Conservation (phyloP, 2,113 vertebrate species). For the Octodon degus region DNA sequence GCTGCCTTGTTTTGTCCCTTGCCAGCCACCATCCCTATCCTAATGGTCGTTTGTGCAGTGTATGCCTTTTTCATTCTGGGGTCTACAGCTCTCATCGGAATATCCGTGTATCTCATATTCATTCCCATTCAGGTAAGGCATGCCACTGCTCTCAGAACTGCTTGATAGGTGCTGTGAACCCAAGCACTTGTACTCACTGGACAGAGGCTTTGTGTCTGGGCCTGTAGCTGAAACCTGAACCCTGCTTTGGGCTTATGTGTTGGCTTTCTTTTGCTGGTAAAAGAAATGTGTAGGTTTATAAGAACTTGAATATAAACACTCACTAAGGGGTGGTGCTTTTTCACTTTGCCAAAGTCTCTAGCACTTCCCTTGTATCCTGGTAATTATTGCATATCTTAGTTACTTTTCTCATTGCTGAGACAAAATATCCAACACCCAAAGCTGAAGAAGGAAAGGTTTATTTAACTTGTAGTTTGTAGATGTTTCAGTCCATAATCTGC, state of each 20-base stretch:
- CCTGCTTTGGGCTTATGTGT: not conserved
- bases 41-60: conserved; percentile 82
- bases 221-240: not conserved
- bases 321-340: too few species aligned
- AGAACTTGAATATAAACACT: not conserved
- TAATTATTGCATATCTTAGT: not conserved
- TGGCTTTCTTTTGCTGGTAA: not conserved
- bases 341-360: not conserved
- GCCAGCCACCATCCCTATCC: conserved; percentile 81
- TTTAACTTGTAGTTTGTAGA: not conserved
- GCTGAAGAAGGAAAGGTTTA: not conserved
- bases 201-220: not conserved
- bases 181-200: rapidly evolving
- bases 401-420: not conserved
- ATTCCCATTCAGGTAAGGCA: conserved; percentile 87
- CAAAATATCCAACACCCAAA: not conserved
- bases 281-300: not conserved
- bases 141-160: too few species aligned
- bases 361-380: not conserved
- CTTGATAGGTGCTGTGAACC: not conserved
- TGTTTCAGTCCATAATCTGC: not conserved
- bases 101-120: conserved; percentile 84
- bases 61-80: conserved; percentile 88
- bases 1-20: conserved; percentile 86
- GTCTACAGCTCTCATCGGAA: conserved; percentile 87